These are phyloP conservation scores for Caenorhabditis wallacei DNA, from an alignment of 2,888 invertebrate species.

Conservation along the genomic window DNA sequence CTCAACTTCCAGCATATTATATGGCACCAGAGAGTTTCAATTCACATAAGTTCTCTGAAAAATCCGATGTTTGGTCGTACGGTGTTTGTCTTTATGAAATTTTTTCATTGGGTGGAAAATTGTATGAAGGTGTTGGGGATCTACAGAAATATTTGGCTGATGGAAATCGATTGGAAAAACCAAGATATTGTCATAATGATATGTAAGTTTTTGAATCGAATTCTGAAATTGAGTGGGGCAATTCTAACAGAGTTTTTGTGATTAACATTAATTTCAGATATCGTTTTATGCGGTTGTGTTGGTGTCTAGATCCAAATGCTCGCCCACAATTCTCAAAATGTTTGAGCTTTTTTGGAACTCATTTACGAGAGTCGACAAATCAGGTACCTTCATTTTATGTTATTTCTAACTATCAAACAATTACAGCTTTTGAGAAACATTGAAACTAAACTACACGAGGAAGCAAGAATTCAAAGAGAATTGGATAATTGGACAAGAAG, in stretches of 20 bases:
- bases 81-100: constrained; percentile 86
- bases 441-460: background rate
- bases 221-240: too few relatives aligned
- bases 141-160: constrained; percentile 86
- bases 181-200: constrained; percentile 90
- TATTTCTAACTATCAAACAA: background rate
- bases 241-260: too few relatives aligned
- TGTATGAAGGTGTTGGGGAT: constrained; percentile 85
- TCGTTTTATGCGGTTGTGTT: constrained; percentile 91
- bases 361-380: constrained; percentile 44
- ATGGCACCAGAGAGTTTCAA: constrained; percentile 98
- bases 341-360: constrained; percentile 48
- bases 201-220: constrained; percentile 84
- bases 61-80: constrained; percentile 85
- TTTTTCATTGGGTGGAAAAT: constrained; percentile 87
- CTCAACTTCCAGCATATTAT: constrained; percentile 89
- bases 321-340: constrained; percentile 89
- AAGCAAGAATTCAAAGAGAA: background rate
- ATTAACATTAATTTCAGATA: constrained; percentile 85
- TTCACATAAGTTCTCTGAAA: constrained; percentile 89
- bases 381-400: background rate
- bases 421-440: background rate
- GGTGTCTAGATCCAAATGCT: constrained; percentile 89
- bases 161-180: constrained; percentile 93
- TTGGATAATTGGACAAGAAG: constrained; percentile 44